Evolutionary conservation across 1,140 invertebrate genomes (phyloP).

Genomic region (Drosophila virilis): DNA sequence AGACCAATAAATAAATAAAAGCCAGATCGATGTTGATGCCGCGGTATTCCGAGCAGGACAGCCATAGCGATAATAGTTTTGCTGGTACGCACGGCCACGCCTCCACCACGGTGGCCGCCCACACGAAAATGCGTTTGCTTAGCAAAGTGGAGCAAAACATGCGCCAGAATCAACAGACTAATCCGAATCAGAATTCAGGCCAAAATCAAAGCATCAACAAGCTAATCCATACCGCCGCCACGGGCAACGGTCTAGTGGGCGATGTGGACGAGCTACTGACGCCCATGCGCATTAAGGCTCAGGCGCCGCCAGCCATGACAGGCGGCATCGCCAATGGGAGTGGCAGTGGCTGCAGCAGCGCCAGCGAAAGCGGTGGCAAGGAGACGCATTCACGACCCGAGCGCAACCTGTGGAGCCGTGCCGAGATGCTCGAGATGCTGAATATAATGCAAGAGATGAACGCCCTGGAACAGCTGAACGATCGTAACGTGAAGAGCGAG

Average conservation of each 20-base stretch:
- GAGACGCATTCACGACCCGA: slow-evolving; percentile 54
- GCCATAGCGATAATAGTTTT: slow-evolving; percentile 39
- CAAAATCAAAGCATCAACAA: slow-evolving; percentile 63
- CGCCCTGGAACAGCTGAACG: slow-evolving; percentile 69
- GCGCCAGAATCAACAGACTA: slow-evolving; percentile 46
- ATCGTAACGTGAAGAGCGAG: slow-evolving; percentile 76
- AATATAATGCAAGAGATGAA: slow-evolving; percentile 75
- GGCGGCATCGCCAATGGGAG: not conserved
- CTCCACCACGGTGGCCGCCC: slow-evolving; percentile 65
- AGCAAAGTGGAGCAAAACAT: slow-evolving; percentile 75
- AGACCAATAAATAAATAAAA: not conserved
- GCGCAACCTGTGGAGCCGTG: slow-evolving; percentile 79
- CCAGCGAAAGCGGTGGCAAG: slow-evolving; percentile 14
- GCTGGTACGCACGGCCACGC: slow-evolving; percentile 16
- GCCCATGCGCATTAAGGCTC: slow-evolving; percentile 61
- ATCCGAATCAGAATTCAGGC: slow-evolving; percentile 41
- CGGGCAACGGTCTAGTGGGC: slow-evolving; percentile 67
- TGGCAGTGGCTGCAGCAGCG: slow-evolving; percentile 3
- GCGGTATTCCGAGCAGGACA: slow-evolving; percentile 52
- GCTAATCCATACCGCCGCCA: slow-evolving; percentile 64
- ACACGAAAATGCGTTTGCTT: slow-evolving; percentile 70
- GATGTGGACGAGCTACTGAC: slow-evolving; percentile 74
- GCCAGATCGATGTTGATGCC: slow-evolving; percentile 67
- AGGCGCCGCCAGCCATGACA: slow-evolving; percentile 9
- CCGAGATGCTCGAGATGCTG: slow-evolving; percentile 77